phyloP scores from a whole-genome alignment of 2,888 invertebrate species.

The Argynnis bischoffii region DNA sequence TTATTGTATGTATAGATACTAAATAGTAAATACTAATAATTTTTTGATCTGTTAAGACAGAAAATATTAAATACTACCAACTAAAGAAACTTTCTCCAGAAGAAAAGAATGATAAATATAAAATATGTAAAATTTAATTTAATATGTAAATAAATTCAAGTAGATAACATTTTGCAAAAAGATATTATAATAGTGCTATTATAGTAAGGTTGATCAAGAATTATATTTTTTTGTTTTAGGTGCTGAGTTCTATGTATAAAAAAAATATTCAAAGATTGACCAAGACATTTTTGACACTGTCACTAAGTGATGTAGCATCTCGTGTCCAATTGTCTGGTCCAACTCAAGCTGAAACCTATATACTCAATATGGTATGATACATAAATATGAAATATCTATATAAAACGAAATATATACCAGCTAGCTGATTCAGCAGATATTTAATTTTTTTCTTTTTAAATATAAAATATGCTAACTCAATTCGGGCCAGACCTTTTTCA shows the following conservation, averaged over 20 bases:
- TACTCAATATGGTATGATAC: constrained; percentile 94
- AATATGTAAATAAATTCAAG: no score
- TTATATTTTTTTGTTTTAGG: constrained; percentile 79
- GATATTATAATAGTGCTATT: neutral
- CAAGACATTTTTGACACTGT: constrained; percentile 95
- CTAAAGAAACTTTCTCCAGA: no score
- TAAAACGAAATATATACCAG: neutral
- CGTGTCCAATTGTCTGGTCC: constrained; percentile 93
- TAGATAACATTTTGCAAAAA: neutral
- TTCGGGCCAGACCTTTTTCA: no score
- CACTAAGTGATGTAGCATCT: constrained; percentile 93
- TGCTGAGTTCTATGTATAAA: constrained; percentile 94
- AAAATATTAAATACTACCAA: no score
- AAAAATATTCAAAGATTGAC: constrained; percentile 98
- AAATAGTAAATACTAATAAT: no score
- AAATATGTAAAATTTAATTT: no score
- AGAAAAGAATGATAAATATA: no score
- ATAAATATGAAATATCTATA: neutral
- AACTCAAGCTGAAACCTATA: constrained; percentile 94
- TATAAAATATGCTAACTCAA: no score
- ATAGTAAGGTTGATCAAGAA: neutral
- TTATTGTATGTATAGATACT: no score
- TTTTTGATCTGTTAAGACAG: no score
- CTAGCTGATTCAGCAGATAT: neutral
- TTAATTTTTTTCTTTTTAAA: no score